phyloP scores from a whole-genome alignment of 2,888 invertebrate genomes.

The Scotopteryx bipunctaria region DNA sequence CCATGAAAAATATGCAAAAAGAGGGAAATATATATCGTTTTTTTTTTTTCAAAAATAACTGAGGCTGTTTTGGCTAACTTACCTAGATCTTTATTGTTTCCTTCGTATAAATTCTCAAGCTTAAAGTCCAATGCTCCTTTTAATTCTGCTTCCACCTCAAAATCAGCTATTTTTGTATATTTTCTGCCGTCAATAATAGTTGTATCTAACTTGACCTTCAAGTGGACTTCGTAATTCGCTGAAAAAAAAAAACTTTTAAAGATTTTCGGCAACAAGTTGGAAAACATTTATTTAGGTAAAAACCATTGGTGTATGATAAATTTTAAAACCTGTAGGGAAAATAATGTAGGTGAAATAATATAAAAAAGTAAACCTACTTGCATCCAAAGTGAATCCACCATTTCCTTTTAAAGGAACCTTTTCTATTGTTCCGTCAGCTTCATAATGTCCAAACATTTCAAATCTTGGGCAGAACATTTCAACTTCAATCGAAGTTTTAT shows the following conservation, averaged over 20 bases:
- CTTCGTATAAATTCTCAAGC: constrained; percentile 34
- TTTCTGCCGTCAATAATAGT: constrained; percentile 14
- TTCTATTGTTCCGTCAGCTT: constrained; percentile 29
- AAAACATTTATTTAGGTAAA: no score
- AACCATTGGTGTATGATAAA: no score
- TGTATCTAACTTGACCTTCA: constrained; percentile 17
- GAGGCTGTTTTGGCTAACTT: constrained; percentile 3
- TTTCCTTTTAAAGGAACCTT: constrained; percentile 29
- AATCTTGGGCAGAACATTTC: constrained; percentile 23
- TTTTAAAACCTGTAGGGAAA: no score
- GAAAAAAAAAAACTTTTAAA: constrained; percentile 17
- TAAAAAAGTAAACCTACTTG: constrained; percentile 29
- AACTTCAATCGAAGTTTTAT: constrained; percentile 1
- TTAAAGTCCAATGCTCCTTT: constrained; percentile 25
- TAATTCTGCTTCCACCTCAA: constrained; percentile 16
- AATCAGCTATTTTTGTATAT: constrained; percentile 21
- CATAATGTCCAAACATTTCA: constrained; percentile 30
- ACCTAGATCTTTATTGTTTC: constrained; percentile 35
- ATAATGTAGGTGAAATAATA: background rate
- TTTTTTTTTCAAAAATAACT: background rate
- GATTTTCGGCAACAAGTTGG: no score
- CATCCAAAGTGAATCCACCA: constrained; percentile 21
- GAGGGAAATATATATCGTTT: no score
- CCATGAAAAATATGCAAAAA: no score
- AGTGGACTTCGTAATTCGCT: constrained; percentile 30